These are phyloP conservation scores for Macaca mulatta DNA, from an alignment of 2,113 vertebrate species.

Conservation along the genomic window DNA sequence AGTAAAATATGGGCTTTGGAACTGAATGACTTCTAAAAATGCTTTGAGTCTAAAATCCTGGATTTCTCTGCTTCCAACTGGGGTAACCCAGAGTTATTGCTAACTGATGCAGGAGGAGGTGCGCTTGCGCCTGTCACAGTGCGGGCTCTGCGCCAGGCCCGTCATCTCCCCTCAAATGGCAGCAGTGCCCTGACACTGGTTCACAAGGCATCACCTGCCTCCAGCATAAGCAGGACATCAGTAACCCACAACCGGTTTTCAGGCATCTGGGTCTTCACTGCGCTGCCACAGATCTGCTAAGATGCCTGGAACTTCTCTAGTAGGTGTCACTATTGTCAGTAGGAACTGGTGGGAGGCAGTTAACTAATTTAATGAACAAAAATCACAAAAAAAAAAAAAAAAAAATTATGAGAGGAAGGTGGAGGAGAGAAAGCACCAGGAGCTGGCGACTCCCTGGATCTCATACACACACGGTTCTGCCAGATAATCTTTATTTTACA, in stretches of 20 bases:
- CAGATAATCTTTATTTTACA: slow-evolving; percentile 81
- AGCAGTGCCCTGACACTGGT: not conserved
- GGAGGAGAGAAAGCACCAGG: not conserved
- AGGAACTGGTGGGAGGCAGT: slow-evolving; percentile 22
- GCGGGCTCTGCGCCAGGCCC: accelerated
- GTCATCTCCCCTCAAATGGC: not conserved
- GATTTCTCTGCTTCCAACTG: not conserved
- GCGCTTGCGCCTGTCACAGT: accelerated
- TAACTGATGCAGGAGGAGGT: accelerated
- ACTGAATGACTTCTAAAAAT: not conserved
- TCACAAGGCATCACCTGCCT: accelerated
- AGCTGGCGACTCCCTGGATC: not conserved
- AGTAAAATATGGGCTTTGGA: not conserved
- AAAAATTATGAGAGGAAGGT: not conserved
- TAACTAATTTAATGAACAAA: slow-evolving; percentile 50
- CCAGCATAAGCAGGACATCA: accelerated
- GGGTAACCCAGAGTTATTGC: not conserved
- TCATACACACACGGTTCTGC: slow-evolving; percentile 45
- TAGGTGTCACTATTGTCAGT: not conserved
- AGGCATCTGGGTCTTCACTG: accelerated
- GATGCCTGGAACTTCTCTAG: not conserved
- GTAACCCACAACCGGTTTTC: accelerated
- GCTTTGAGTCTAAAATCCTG: not conserved
- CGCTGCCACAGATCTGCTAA: not conserved
- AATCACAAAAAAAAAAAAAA: slow-evolving; percentile 15